Base-by-base conservation (phyloP, 2,888 invertebrate species). In the Diadromus collaris region DNA sequence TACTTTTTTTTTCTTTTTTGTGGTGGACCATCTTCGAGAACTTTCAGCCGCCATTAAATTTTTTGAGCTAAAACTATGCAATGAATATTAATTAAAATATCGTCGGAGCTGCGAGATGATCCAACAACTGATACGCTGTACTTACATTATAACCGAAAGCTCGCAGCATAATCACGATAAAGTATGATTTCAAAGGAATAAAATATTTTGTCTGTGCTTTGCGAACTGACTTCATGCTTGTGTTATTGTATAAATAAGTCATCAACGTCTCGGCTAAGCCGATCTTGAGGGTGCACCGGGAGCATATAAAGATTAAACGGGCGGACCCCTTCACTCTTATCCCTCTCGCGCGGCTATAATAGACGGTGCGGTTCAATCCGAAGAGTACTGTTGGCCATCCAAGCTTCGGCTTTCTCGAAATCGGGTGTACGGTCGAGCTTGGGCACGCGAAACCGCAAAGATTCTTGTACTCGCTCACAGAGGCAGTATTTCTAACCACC, bases 211-310 rank as follows among this genome's bases (percentile, higher is more conserved):
- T 7, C 10, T 2, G 10, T 9, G 48, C 48, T 51, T 9, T 41
- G 65, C 24, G 27, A 64, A 78, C 79, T 78, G 78, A 78, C 67
- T 76, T 70, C 71, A 58, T 48, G 29, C 63, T 80, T 64, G 76
- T 80, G 72, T 80, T 81, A 81, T 79, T 81, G 80, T 78, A 80
- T 81, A 81, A 81, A 81, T 78, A 81, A 81, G 78, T 78, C 76
- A 81, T 80, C 71, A 76, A 80, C 81, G 79, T 78, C 64, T 46
- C 56, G 34, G 44, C 69, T 32, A 61, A 78, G 41, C 54, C 76
- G 56, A 61, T 38, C 16, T 44, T 44, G 10, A 44, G 16, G 41
- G 13, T 24, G 29, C 16, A 44, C 2, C 46, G 16, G 16, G n/a
- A 41, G 68, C 24, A 24, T 54, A 38, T 24, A 34, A 65, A 68